phyloP scores from a whole-genome alignment of 2,113 vertebrate genomes.

The Nothoprocta pentlandii region DNA sequence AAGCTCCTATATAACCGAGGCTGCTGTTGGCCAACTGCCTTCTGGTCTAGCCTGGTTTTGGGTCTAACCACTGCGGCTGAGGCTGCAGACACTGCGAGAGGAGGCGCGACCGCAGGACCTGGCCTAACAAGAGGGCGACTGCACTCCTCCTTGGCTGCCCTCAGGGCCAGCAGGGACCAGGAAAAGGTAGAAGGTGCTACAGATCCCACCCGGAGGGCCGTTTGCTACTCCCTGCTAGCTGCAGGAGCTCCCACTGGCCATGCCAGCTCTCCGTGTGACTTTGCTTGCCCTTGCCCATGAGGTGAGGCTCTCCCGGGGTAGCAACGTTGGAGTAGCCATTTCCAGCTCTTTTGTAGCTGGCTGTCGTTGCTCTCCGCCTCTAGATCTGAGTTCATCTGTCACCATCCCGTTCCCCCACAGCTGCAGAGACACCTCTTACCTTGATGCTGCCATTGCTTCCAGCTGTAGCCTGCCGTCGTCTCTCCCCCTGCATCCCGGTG shows the following conservation, averaged over 20 bases:
- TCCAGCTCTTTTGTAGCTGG: not conserved
- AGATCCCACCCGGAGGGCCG: not conserved
- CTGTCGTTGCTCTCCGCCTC: not conserved
- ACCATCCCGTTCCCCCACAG: not conserved
- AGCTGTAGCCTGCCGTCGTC: accelerated
- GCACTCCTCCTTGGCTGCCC: accelerated
- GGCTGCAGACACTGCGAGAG: not conserved
- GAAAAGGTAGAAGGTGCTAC: not conserved
- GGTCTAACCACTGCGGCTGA: not conserved
- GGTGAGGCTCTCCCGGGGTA: not conserved
- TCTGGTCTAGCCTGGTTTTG: accelerated
- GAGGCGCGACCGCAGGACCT: not conserved
- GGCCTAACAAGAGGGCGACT: accelerated
- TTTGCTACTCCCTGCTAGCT: not conserved
- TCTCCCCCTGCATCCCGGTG: not conserved
- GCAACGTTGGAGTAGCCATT: not conserved
- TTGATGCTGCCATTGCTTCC: not conserved
- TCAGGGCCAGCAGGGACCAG: not conserved
- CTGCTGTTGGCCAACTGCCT: not conserved
- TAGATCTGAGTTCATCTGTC: not conserved
- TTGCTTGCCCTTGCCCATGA: not conserved
- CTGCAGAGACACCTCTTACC: not conserved
- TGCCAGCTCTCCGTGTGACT: not conserved
- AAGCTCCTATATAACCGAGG: not conserved
- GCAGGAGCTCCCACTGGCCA: accelerated